Evolutionary conservation across 35 echinoderm and acorn worm genomes (phyloP).

Genomic region (Hemicentrotus pulcherrimus): DNA sequence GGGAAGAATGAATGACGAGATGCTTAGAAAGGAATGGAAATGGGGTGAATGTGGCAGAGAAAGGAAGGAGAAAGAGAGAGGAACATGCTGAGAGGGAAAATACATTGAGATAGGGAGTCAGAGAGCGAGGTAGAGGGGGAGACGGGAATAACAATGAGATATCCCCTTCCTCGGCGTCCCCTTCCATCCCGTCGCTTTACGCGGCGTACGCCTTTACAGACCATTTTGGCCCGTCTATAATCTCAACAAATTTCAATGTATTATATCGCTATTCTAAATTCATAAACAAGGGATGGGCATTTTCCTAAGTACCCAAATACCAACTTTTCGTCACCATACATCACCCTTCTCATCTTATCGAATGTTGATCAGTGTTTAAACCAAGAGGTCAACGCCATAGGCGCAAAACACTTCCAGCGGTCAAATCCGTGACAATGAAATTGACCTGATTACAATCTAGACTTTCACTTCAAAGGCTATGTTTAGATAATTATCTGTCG

Average conservation of each 20-base stretch:
- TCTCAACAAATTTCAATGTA: not conserved
- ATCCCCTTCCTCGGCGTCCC: not conserved
- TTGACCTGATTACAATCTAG: not conserved
- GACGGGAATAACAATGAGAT: too few relatives aligned
- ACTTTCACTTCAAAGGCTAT: not conserved
- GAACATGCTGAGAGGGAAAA: too few relatives aligned
- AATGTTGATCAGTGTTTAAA: not conserved
- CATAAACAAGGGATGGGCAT: not conserved
- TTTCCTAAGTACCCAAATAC: not conserved
- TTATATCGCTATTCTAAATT: not conserved
- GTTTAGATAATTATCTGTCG: constrained; percentile 3
- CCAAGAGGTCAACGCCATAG: not conserved
- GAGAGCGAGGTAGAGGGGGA: too few relatives aligned
- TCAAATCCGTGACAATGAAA: not conserved
- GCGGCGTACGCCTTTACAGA: not conserved
- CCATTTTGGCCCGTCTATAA: not conserved
- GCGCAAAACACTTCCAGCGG: not conserved
- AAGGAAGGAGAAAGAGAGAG: not conserved
- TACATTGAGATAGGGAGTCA: too few relatives aligned
- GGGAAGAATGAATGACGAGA: not conserved
- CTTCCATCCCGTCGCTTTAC: not conserved
- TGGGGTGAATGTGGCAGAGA: not conserved
- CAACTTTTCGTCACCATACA: not conserved
- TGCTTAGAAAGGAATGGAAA: not conserved
- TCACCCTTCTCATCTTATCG: not conserved